Conservation (phyloP, 2,113 vertebrate genomes). For the Furnarius figulus region DNA sequence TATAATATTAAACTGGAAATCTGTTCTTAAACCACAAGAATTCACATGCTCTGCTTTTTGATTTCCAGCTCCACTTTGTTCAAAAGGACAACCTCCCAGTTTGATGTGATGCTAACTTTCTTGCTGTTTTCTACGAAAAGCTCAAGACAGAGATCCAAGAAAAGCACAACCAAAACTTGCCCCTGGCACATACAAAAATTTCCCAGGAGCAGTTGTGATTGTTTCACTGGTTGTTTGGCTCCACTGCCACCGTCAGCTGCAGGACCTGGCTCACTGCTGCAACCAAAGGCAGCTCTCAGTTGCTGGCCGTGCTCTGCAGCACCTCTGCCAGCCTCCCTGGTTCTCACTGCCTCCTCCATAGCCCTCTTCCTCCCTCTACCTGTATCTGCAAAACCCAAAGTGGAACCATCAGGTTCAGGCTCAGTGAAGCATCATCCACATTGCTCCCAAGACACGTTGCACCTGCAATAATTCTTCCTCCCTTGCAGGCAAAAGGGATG, state of each 20-base stretch:
- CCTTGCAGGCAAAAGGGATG: background rate
- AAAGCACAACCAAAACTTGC: background rate
- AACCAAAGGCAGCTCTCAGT: background rate
- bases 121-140: conserved; percentile 9
- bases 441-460: accelerated
- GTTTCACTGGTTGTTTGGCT: background rate
- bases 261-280: background rate
- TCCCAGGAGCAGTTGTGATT: background rate
- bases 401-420: background rate
- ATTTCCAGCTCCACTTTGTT: background rate
- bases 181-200: background rate
- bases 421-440: background rate
- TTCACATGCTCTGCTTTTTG: background rate
- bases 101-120: background rate
- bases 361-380: background rate
- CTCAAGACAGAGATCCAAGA: background rate
- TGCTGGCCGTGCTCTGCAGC: background rate
- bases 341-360: background rate
- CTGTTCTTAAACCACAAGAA: background rate
- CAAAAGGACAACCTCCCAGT: background rate
- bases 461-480: background rate
- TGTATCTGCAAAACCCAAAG: background rate
- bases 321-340: background rate
- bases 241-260: background rate
- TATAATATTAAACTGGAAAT: background rate